These are phyloP conservation scores for Eidolon dupreanum DNA, from an alignment of 2,797 vertebrate genomes.

Conservation along the genomic window DNA sequence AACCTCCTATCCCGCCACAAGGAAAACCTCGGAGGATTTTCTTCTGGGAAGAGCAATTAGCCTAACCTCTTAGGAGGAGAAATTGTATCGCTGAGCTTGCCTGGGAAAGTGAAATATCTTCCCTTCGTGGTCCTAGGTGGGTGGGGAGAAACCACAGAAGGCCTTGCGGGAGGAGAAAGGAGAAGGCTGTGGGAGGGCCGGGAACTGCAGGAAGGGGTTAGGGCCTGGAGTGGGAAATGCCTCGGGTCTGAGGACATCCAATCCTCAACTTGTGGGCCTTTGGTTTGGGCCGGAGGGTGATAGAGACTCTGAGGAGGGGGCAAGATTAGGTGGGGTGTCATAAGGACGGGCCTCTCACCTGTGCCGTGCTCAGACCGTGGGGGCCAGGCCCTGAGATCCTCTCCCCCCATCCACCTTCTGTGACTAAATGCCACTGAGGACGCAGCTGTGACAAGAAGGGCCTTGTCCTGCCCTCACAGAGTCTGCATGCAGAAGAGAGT, in stretches of 20 bases:
- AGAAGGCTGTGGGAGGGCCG: not conserved
- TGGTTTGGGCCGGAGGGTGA: not conserved
- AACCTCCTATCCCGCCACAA: constrained; percentile 67
- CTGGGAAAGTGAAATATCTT: constrained; percentile 76
- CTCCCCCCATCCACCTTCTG: fast-evolving
- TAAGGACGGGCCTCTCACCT: not conserved
- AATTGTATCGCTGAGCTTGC: constrained; percentile 62
- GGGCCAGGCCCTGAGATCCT: too few relatives aligned
- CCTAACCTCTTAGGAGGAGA: constrained; percentile 73
- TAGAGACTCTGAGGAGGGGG: not conserved
- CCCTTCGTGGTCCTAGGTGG: not conserved
- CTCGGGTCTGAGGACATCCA: not conserved
- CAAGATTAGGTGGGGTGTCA: not conserved
- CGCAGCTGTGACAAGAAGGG: not conserved
- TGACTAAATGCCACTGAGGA: not conserved
- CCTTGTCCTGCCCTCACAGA: not conserved
- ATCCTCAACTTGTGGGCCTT: not conserved
- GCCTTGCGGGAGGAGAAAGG: not conserved
- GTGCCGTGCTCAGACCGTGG: not conserved
- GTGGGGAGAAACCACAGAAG: constrained; percentile 48
- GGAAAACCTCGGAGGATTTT: constrained; percentile 78
- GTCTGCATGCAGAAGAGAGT: not conserved
- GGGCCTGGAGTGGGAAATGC: not conserved
- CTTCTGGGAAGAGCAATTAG: constrained; percentile 81
- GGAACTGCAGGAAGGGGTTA: not conserved